Conservation (phyloP, 2,113 vertebrate genomes). For the Buteo buteo region DNA sequence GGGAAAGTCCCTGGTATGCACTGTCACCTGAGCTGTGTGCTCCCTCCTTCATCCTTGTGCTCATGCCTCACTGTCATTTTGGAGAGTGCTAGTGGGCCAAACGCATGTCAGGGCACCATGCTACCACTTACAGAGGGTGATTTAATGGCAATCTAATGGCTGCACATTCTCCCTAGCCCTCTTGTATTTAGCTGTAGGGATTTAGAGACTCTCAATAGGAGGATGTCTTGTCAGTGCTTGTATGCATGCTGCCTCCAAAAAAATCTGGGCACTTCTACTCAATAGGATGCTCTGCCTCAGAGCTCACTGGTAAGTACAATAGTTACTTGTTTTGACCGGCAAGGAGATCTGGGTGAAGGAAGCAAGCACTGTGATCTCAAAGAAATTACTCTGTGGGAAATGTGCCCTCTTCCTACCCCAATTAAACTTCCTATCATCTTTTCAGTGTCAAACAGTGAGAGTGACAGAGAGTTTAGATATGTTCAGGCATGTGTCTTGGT, state of each 20-base stretch:
- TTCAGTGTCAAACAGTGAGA: neutral
- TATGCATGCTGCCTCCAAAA: neutral
- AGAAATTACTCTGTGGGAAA: neutral
- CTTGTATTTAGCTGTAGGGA: neutral
- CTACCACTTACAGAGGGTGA: neutral
- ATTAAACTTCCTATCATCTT: neutral
- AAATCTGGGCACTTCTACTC: neutral
- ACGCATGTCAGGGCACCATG: neutral
- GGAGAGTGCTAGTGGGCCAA: neutral
- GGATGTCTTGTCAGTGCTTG: neutral
- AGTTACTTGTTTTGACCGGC: neutral
- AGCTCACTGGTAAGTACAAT: neutral
- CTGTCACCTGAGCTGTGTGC: neutral
- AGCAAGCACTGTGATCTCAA: neutral
- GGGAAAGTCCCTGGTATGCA: accelerated
- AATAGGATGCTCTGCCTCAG: neutral
- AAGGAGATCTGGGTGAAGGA: neutral
- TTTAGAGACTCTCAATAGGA: neutral
- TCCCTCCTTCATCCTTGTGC: neutral
- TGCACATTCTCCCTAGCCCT: neutral
- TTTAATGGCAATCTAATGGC: neutral
- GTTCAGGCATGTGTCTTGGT: neutral
- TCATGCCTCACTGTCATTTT: neutral
- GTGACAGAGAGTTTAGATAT: neutral
- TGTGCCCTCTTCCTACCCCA: neutral